These are phyloP conservation scores for Nothocercus julius DNA, from an alignment of 2,113 vertebrate species.

Conservation along the genomic window DNA sequence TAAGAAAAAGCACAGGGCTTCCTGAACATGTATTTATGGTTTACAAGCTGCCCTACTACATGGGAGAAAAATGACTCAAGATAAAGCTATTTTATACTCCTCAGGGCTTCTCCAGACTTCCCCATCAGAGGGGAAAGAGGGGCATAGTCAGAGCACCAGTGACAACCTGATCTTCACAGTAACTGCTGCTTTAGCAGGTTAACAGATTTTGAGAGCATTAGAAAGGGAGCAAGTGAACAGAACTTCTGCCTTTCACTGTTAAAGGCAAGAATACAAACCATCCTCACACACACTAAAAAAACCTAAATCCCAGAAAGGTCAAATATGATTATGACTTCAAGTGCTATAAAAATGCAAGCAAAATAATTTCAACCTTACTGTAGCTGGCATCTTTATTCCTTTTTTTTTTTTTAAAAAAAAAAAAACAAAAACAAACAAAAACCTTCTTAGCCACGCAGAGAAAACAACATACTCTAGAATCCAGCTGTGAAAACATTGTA, in stretches of 20 bases:
- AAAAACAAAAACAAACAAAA: too few relatives aligned
- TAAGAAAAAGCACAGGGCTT: not conserved
- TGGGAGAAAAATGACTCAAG: not conserved
- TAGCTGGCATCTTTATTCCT: slow-evolving; percentile 26
- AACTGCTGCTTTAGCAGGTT: not conserved
- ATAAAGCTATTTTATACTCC: not conserved
- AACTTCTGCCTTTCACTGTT: not conserved
- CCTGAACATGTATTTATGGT: not conserved
- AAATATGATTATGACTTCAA: not conserved
- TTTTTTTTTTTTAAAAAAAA: rapidly evolving
- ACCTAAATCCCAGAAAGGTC: not conserved
- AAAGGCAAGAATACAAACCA: not conserved
- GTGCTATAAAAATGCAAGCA: not conserved
- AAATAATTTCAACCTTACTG: not conserved
- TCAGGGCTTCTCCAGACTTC: not conserved
- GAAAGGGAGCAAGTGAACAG: not conserved
- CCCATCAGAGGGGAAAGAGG: not conserved
- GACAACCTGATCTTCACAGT: not conserved
- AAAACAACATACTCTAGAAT: not conserved
- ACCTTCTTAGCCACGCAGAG: not conserved
- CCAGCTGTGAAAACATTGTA: rapidly evolving
- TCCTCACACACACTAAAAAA: not conserved
- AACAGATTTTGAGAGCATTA: not conserved
- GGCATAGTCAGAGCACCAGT: not conserved
- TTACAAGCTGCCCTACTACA: not conserved